Base-by-base conservation (phyloP, 2,888 invertebrate genomes). In the Dynastes hyllus region DNA sequence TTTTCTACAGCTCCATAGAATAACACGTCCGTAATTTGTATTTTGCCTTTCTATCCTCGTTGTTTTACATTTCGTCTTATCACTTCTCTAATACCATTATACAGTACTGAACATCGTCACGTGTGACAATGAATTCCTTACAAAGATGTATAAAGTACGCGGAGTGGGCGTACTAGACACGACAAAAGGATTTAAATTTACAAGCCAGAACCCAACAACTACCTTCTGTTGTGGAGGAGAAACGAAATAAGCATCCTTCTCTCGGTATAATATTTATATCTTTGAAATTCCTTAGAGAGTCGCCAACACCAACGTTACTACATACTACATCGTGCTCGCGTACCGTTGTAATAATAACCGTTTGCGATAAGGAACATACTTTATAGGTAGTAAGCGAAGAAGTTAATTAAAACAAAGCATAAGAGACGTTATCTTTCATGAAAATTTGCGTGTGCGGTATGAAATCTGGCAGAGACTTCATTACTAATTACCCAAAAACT, bases 151-250 rank as follows among this genome's bases (percentile, higher is more conserved):
- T 53, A 78, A 61, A 73, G 65, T 61, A 70, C 50, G 45, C n/a
- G 45, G 73, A 61, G 78, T 78, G 78, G 78, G 78, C 40, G 71
- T 78, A 45, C 22, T 2, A 50, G 51, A 65, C 78, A 78, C 77
- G 77, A 78, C 78, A 78, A 71, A 78, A 53, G 69, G 71, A 78
- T 78, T 78, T 73, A 73, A 73, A 73, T 73, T 78, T 78, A 73
- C 73, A 65, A 73, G 53, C 78, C 55, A 77, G 11, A 77, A 22
- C 29, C 58, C 16, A 58, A 58, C 55, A 73, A 73, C 40, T 58
- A 61, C 58, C 58, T 58, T 61, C 73, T 37, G 58, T 71, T 71
- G 58, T 61, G 13, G 58, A 73, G 73, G 16, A 73, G n/a, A 58
- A 58, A 73, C 58, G 13, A 22, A 58, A 73, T 61, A 73, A 73